Evolutionary conservation across 2,797 vertebrate genomes (phyloP), one percentile per base, ranked within the genome.

Genomic region (Danio aesculapii): DNA sequence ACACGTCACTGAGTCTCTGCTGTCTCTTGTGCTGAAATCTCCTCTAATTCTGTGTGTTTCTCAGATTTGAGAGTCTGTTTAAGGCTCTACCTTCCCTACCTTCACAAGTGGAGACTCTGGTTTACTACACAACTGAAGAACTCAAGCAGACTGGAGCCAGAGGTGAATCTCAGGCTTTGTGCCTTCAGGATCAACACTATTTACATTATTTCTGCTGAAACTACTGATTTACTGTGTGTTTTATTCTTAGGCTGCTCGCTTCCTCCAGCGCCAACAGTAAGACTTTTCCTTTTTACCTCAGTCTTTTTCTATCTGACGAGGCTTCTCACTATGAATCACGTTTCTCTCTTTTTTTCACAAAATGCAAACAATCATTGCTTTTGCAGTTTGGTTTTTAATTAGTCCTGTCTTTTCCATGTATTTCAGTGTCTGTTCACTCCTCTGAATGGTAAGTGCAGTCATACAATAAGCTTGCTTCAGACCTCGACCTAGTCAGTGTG

Each of bases 41-140:
- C n/a, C n/a, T 19, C 10, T 47, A 47, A 66, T 47, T 4, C 43
- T 46, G 10, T 2, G 16, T 30, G 0, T 47, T n/a, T 63, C 14
- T 58, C 14, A 41, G 59, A 11, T 57, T 63, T 13, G 1, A 13
- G 41, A n/a, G 41, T 0, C 61, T 63, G 41, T 76, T 17, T 57
- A 77, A 87, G 84, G 1, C 9, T 49, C 16, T 63, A 44, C 61
- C 61, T 43, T n/a, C 0, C 14, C 14, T 63, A 14, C 4, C 10
- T 0, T 4, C 39, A 10, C 8, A 63, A 1, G 3, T 44, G 8
- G 14, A n/a, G 61, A 63, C 14, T 63, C 8, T n/a, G 39, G 16
- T 63, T 8, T 44, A n/a, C 16, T 8, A 6, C 14, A 44, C 5
- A 63, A 44, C 61, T 63, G 5, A 2, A 63, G 61, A 63, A 63